These are phyloP conservation scores for Apaloderma vittatum DNA, from an alignment of 2,113 vertebrate species.

Conservation along the genomic window DNA sequence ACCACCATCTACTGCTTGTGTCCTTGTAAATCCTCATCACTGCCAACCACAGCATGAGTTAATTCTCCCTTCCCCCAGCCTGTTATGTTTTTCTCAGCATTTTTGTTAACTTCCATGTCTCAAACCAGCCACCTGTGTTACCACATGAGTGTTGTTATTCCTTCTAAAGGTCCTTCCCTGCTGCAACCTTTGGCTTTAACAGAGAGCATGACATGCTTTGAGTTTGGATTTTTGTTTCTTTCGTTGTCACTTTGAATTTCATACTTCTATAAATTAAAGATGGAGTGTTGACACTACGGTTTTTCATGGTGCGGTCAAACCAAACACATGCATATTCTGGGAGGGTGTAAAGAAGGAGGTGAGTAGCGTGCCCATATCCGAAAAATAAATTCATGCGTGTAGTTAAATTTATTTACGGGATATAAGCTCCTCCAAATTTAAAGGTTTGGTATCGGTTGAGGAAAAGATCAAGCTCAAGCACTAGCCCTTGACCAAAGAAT, in stretches of 20 bases:
- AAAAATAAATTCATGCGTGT: no score
- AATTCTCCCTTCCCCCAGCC: background rate
- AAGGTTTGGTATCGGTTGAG: no score
- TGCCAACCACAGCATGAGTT: background rate
- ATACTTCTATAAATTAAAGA: background rate
- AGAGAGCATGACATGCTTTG: background rate
- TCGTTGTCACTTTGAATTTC: background rate
- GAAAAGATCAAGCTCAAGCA: no score
- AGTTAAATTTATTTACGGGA: no score
- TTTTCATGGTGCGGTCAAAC: background rate
- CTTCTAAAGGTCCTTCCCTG: background rate
- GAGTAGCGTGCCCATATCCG: no score
- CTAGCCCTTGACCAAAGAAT: no score
- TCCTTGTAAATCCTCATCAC: background rate
- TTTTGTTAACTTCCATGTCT: background rate
- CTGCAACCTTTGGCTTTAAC: background rate
- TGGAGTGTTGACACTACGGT: background rate
- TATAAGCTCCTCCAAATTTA: no score
- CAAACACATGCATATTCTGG: background rate
- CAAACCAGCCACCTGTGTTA: background rate
- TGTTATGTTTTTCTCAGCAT: background rate
- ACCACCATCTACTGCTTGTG: background rate
- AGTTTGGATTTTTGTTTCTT: conserved; percentile 8
- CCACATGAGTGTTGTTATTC: background rate
- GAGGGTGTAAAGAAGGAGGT: no score